Evolutionary conservation across 1,140 invertebrate species (phyloP), one percentile per base, ranked within the genome.

Genomic region (Tetragnatha versicolor): DNA sequence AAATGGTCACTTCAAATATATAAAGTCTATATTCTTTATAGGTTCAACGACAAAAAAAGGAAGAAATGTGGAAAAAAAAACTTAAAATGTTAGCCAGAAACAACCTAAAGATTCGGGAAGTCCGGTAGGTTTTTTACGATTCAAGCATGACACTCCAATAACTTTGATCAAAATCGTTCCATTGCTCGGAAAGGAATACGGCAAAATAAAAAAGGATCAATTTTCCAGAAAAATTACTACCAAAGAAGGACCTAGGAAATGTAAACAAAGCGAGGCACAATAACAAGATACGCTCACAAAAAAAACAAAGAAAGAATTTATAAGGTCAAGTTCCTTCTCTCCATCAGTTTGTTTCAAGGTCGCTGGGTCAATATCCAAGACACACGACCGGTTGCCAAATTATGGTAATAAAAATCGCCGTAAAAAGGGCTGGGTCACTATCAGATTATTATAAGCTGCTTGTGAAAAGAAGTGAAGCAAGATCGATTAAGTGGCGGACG

Each of bases 401-500:
- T 27, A 5, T 5, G 6, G 17, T 51, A 51, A 51, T 14, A 51
- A 51, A n/a, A 5, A 20, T 51, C 10, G 4, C 12, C 27, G 9
- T 12, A 58, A 58, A 58, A 27, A 58, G 53, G 53, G 53, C 53
- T n/a, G 53, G 53, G 53, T 58, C 27, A 25, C 14, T 5, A 58
- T 58, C 53, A 51, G 27, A 69, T 69, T 69, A 69, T 53, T 69
- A n/a, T n/a, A n/a, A n/a, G n/a, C n/a, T n/a, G n/a, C n/a, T n/a
- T n/a, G n/a, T n/a, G n/a, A n/a, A n/a, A n/a, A n/a, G n/a, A n/a
- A n/a, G n/a, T n/a, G n/a, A n/a, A n/a, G n/a, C n/a, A n/a, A n/a
- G n/a, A n/a, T n/a, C n/a, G n/a, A n/a, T n/a, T n/a, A n/a, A n/a
- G n/a, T n/a, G n/a, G n/a, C n/a, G n/a, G n/a, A n/a, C n/a, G n/a